Conservation (phyloP, 1,140 invertebrate species). For the Calosoma granatense region DNA sequence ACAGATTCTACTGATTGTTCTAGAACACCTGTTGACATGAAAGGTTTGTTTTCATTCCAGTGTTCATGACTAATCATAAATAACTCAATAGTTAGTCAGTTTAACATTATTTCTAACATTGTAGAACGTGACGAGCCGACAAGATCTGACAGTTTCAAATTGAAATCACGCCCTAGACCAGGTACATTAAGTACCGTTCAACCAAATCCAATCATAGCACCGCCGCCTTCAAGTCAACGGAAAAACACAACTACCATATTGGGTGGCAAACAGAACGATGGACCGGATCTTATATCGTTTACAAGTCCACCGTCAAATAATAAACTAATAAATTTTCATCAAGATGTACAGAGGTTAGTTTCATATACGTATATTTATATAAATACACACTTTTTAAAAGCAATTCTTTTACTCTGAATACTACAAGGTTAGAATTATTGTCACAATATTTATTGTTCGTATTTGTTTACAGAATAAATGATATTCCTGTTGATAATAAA, state of each 20-base stretch:
- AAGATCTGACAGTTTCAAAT: constrained; percentile 23
- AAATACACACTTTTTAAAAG: no score
- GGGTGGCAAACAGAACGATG: constrained; percentile 37
- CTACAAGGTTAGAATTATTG: no score
- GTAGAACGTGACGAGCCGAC: constrained; percentile 10
- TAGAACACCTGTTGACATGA: background rate
- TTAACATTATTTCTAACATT: no score
- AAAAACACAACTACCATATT: constrained; percentile 43
- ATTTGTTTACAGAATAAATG: constrained; percentile 6
- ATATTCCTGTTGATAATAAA: background rate
- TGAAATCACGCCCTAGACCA: constrained; percentile 28
- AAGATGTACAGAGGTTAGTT: background rate
- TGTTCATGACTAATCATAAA: no score
- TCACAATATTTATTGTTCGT: no score
- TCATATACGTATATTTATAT: no score
- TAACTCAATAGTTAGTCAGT: no score
- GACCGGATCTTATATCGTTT: constrained; percentile 62
- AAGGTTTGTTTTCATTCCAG: background rate
- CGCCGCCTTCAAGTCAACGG: constrained; percentile 39
- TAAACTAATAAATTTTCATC: constrained; percentile 12
- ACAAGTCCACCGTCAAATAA: constrained; percentile 45
- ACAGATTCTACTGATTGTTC: background rate
- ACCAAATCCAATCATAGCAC: constrained; percentile 37
- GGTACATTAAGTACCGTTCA: constrained; percentile 19
- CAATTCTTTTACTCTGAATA: no score